These are phyloP conservation scores for Neomorphus geoffroyi DNA, from an alignment of 2,797 vertebrate species.

Conservation along the genomic window DNA sequence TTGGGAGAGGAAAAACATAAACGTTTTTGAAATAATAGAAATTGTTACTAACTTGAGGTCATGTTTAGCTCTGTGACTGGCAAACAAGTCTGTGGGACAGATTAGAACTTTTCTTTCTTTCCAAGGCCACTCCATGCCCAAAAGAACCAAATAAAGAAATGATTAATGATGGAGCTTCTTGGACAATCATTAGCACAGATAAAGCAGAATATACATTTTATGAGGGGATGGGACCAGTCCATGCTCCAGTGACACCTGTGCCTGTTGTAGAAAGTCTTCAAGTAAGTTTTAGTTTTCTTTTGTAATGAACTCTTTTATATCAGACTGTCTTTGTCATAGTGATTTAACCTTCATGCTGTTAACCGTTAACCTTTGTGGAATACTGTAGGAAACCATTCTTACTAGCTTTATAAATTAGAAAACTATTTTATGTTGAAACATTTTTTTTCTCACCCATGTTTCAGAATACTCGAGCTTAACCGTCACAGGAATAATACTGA, in stretches of 20 bases:
- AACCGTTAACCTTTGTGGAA: not conserved
- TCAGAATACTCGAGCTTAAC: not conserved
- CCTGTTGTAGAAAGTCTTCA: slow-evolving; percentile 99
- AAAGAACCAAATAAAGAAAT: slow-evolving; percentile 99
- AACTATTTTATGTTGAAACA: not conserved
- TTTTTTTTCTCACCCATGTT: not conserved
- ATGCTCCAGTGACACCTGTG: slow-evolving; percentile 96
- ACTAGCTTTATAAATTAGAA: not conserved
- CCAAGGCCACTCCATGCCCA: slow-evolving; percentile 97
- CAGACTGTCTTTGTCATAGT: not conserved
- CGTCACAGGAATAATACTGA: not conserved
- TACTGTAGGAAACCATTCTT: not conserved
- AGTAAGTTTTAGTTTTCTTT: slow-evolving; percentile 73
- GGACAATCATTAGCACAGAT: slow-evolving; percentile 99
- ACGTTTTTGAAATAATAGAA: not conserved
- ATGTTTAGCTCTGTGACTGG: not conserved
- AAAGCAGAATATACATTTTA: slow-evolving; percentile 99
- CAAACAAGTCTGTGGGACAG: not conserved
- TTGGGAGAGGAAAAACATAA: not conserved
- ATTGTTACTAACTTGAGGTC: not conserved
- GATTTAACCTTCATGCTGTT: not conserved
- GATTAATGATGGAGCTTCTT: slow-evolving; percentile 99
- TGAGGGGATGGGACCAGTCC: slow-evolving; percentile 98
- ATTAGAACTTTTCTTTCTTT: slow-evolving; percentile 15
- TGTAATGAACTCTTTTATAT: not conserved